Evolutionary conservation across 1,140 invertebrate genomes (phyloP).

Genomic region (Eriocheir sinensis): DNA sequence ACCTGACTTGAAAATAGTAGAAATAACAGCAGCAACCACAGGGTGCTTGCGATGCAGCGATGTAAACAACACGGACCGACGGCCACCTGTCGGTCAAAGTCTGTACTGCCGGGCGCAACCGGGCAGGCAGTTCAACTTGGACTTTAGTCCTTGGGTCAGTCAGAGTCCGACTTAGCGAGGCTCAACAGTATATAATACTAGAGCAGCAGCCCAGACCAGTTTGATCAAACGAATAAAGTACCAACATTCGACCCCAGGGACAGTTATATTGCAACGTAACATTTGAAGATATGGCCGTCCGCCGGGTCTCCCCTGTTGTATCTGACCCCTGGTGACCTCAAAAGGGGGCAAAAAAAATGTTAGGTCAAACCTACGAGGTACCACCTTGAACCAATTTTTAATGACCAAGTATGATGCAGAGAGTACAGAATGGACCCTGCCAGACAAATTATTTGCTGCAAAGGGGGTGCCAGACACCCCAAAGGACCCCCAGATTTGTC

Average conservation of each 20-base stretch:
- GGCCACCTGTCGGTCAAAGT: no score
- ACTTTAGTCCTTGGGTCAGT: no score
- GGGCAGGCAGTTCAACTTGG: no score
- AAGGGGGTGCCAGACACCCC: constrained; percentile 13
- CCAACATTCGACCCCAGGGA: not conserved
- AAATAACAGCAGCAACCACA: no score
- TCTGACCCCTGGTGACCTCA: constrained; percentile 45
- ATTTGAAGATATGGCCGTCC: constrained; percentile 45
- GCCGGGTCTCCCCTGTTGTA: not conserved
- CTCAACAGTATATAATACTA: no score
- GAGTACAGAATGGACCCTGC: not conserved
- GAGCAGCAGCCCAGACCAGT: constrained; percentile 41
- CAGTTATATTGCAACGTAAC: constrained; percentile 34
- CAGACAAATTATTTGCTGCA: not conserved
- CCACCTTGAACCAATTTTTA: constrained; percentile 47
- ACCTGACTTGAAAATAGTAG: no score
- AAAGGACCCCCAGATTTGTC: not conserved
- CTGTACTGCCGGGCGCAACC: no score
- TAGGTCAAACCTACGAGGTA: constrained; percentile 32
- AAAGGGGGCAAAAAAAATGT: constrained; percentile 1
- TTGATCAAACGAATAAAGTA: constrained; percentile 4
- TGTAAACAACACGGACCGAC: no score
- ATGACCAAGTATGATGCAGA: not conserved
- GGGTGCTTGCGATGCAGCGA: no score
- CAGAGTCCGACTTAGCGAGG: no score